Conservation (phyloP, 2,797 vertebrate genomes). For the Acanthurus lineatus region DNA sequence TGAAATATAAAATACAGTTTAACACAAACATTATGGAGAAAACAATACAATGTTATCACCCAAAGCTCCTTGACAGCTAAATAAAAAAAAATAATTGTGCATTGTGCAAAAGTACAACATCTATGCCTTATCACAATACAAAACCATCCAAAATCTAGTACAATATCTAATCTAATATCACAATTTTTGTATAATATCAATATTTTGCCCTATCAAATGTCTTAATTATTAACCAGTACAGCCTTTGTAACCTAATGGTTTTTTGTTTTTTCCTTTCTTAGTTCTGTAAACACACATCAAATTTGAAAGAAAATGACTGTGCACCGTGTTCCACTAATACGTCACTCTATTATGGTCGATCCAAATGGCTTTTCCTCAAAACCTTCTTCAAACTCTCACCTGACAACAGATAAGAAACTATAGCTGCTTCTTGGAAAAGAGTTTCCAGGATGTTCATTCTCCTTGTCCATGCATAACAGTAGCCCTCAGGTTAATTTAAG, state of each 20-base stretch:
- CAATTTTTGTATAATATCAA: too few relatives aligned
- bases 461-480: background rate
- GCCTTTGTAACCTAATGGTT: conserved; percentile 17
- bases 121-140: too few relatives aligned
- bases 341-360: background rate
- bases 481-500: conserved; percentile 2
- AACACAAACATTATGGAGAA: too few relatives aligned
- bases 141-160: too few relatives aligned
- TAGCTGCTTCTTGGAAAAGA: conserved; percentile 10
- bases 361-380: conserved; percentile 9
- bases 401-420: conserved; percentile 24
- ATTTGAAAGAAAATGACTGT: conserved; percentile 2
- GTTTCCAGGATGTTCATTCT: conserved; percentile 1
- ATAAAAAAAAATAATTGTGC: too few relatives aligned
- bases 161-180: too few relatives aligned
- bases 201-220: conserved; percentile 4
- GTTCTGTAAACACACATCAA: conserved; percentile 7
- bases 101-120: too few relatives aligned
- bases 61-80: too few relatives aligned
- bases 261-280: conserved; percentile 2
- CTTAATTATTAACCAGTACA: conserved; percentile 32
- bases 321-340: background rate
- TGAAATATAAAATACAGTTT: too few relatives aligned
- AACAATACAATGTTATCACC: too few relatives aligned
- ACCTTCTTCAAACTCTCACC: conserved; percentile 13